Evolutionary conservation across 2,797 vertebrate species (phyloP), one percentile per base, ranked within the genome.

Genomic region (Hippoglossus hippoglossus): DNA sequence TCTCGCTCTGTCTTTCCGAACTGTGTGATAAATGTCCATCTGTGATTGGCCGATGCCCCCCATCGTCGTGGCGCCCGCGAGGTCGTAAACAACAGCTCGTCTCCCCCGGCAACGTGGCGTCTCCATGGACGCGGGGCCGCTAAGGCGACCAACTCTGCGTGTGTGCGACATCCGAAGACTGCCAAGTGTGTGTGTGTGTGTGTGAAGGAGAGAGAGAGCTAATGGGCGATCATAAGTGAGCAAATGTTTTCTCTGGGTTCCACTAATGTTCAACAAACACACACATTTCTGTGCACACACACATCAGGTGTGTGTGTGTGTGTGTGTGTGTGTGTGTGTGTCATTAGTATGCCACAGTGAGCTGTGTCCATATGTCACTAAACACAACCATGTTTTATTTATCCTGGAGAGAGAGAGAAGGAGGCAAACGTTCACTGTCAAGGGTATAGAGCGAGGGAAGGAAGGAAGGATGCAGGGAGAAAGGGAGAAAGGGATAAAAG

Each of bases 361-460:
- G 90, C 87, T 73, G 83, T 87, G 88, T 90, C 91, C 91, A 92
- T 92, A 93, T 92, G 92, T 92, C 91, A 90, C 92, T 85, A 91
- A 89, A 92, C 87, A 91, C 89, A 90, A 86, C 63, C 87, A 90
- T 91, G 90, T 92, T 92, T 92, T 91, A 93, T 92, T 91, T 89
- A 92, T 91, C 83, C 84, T 75, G 77, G 62, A 70, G 71, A 69
- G 71, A 67, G 53, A 67, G 53, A 52, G 62, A 44, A 70, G 36
- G 58, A 71, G 77, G 77, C 44, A 70, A 79, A 82, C 56, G 85
- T 69, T 84, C 67, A 79, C 65, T 77, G 74, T 81, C 74, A 83
- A 75, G 78, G 62, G 66, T 74, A 75, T 39, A 31, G 56, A 77
- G n/a, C 16, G 62, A 67, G 6, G 70, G 72, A 71, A 12, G 34